Percentiles rank a stretch among this genome's conserved stretches.
phyloP scores from a whole-genome alignment of 2,113 vertebrate genomes.

The Clarias macrocephalus region DNA sequence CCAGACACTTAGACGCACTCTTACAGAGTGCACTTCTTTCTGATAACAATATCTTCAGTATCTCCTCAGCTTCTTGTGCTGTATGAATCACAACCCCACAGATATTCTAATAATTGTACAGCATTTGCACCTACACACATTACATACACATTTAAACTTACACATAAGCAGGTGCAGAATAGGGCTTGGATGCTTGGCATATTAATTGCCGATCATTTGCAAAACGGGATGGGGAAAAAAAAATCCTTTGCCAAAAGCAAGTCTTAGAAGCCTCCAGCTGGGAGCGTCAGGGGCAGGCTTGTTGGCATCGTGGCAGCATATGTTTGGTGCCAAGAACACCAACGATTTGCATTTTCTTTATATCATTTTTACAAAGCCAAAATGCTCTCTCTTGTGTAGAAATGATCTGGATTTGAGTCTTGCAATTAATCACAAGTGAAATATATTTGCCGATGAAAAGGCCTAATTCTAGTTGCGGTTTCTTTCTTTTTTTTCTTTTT shows the following conservation, averaged over 20 bases:
- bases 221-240: slow-evolving; percentile 75
- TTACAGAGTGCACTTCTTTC: not conserved
- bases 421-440: slow-evolving; percentile 86
- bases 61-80: not conserved
- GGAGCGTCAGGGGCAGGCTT: slow-evolving; percentile 81
- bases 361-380: slow-evolving; percentile 82
- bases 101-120: slow-evolving; percentile 51
- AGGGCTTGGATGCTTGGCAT: slow-evolving; percentile 80
- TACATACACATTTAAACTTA: slow-evolving; percentile 52
- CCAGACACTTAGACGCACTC: not conserved
- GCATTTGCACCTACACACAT: slow-evolving; percentile 50
- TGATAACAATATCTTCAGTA: not conserved
- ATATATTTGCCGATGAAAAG: slow-evolving; percentile 85
- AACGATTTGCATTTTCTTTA: slow-evolving; percentile 85
- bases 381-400: slow-evolving; percentile 79
- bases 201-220: slow-evolving; percentile 84
- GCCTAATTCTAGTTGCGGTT: slow-evolving; percentile 78
- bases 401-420: slow-evolving; percentile 82
- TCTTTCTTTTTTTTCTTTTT: slow-evolving; percentile 54
- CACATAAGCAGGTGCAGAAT: slow-evolving; percentile 79
- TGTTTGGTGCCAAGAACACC: slow-evolving; percentile 84
- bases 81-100: not conserved
- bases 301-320: slow-evolving; percentile 82
- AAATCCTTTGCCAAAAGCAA: slow-evolving; percentile 80
- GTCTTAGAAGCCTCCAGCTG: slow-evolving; percentile 82